A percentile compares a stretch with the other conserved stretches of the same genome.
Conservation (phyloP, 1,140 invertebrate species). For the Streblospio benedicti region DNA sequence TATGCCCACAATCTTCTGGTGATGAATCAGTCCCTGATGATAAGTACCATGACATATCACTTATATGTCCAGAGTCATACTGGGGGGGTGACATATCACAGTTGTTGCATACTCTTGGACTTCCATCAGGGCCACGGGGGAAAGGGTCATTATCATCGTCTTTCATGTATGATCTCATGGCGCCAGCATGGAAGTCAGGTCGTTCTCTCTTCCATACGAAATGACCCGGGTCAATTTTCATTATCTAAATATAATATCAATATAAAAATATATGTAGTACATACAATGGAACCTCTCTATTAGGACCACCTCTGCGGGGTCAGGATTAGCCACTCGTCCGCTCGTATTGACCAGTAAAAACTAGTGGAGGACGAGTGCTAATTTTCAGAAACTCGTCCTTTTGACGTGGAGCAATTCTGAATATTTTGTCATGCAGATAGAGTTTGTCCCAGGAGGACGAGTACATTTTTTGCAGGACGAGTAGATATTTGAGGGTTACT, state of each 20-base stretch:
- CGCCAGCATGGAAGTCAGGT: constrained; percentile 40
- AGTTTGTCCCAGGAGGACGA: too few relatives aligned
- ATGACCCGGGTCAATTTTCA: constrained; percentile 40
- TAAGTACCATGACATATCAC: constrained; percentile 3
- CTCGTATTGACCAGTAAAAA: too few relatives aligned
- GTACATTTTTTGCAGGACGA: too few relatives aligned
- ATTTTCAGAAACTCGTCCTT: background rate
- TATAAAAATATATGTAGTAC: background rate
- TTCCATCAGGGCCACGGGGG: constrained; percentile 21
- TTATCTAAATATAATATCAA: constrained; percentile 29
- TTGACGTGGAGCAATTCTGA: background rate
- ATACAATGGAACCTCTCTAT: background rate
- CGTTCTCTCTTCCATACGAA: constrained; percentile 38
- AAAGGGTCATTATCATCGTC: constrained; percentile 32
- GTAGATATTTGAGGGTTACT: too few relatives aligned
- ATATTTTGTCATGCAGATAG: background rate
- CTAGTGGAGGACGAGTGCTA: too few relatives aligned
- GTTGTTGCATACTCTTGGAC: constrained; percentile 8
- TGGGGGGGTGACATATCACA: background rate
- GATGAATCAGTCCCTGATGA: constrained; percentile 3
- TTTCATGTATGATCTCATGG: constrained; percentile 35
- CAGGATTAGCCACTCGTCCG: too few relatives aligned
- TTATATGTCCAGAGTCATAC: constrained; percentile 3
- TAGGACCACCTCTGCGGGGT: too few relatives aligned
- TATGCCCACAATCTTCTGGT: background rate